Conservation (phyloP, 1,140 invertebrate genomes). For the Ostrea edulis region DNA sequence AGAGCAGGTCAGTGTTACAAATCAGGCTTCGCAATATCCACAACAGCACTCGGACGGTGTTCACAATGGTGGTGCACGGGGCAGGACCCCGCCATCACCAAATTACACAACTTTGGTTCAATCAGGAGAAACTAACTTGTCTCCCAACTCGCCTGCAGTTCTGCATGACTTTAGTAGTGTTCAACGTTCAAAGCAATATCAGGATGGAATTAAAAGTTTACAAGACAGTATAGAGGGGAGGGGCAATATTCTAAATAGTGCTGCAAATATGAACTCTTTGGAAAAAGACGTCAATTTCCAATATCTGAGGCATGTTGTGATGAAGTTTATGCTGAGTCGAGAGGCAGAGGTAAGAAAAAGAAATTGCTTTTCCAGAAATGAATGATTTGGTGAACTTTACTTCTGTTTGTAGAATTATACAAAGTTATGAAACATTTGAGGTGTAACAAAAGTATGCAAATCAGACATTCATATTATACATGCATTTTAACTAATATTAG, state of each 20-base stretch:
- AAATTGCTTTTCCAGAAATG: no score
- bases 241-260: constrained; percentile 39
- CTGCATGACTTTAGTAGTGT: constrained; percentile 22
- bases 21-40: not conserved
- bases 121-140: not conserved
- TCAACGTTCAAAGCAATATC: not conserved
- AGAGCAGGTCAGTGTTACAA: constrained; percentile 22
- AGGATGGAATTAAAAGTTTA: constrained; percentile 3
- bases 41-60: not conserved
- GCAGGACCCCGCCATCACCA: not conserved
- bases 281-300: constrained; percentile 88
- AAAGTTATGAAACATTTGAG: no score
- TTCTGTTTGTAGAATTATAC: no score
- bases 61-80: constrained; percentile 10
- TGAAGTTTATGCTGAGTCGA: constrained; percentile 93
- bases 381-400: no score
- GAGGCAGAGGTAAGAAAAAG: constrained; percentile 85
- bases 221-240: constrained; percentile 30
- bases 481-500: no score
- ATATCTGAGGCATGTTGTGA: constrained; percentile 94
- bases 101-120: not conserved
- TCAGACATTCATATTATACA: no score
- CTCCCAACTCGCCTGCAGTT: constrained; percentile 21
- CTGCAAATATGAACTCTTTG: constrained; percentile 52
- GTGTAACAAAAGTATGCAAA: no score